Evolutionary conservation across 2,797 vertebrate species (phyloP), one percentile per base, ranked within the genome.

Genomic region (Silurus aristotelis): DNA sequence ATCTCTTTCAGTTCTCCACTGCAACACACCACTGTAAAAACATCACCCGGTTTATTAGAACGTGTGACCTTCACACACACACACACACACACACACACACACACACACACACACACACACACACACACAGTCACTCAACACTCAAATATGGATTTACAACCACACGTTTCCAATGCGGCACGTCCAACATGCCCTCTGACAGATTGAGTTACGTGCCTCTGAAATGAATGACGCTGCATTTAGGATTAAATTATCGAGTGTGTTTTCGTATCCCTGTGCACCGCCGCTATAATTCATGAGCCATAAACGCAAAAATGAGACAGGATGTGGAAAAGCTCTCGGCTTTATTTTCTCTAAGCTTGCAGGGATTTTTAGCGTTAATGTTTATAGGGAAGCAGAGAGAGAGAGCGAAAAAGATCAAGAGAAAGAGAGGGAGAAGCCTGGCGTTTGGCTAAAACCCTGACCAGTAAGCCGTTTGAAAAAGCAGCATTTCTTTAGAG

Each of bases 241-340:
- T 92, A 89, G 90, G 85, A 92, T 93, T 93, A 93, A 93, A 93
- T 94, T 90, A 94, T 92, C 92, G 92, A 94, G 91, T 86, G 87
- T 84, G 90, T 93, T 91, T 89, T 92, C 89, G 89, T 90, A 92
- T 91, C 92, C 87, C 90, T 89, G 91, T 92, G 92, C 71, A 85
- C 92, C 87, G 76, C 82, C 2, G 88, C 86, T 92, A 91, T 93
- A 89, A 93, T 95, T 94, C 92, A 91, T 93, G 90, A 94, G 91
- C 92, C 89, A 89, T 93, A 90, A 92, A 87, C 86, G 85, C 89
- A 89, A 83, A 82, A 86, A 85, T 58, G 78, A 88, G 89, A 55
- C 87, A 82, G 87, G 82, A 85, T 84, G 82, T 68, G 79, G 73
- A 84, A 83, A 89, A 84, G 86, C 88, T 84, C 84, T 87, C 78